Conservation (phyloP, 2,113 vertebrate species). For the Corythaeola cristata region DNA sequence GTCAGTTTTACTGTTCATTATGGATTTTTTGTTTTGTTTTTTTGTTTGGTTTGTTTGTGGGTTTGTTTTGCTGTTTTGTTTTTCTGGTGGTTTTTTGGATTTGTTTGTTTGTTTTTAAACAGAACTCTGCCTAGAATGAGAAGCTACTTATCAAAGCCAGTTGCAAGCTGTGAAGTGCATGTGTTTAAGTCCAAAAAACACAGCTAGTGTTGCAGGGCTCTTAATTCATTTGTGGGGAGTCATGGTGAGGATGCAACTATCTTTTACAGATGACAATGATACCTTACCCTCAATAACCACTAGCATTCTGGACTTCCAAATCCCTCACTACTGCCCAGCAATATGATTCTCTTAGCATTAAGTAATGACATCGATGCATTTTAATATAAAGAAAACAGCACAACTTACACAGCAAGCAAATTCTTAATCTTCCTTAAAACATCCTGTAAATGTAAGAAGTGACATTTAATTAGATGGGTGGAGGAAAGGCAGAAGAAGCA, state of each 20-base stretch:
- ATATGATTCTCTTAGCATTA: background rate
- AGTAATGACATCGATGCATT: background rate
- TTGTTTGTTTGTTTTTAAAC: background rate
- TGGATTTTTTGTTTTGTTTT: rapidly evolving
- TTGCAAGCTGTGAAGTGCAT: background rate
- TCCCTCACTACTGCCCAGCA: background rate
- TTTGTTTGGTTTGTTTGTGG: no score
- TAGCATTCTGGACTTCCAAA: background rate
- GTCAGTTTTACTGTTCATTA: background rate
- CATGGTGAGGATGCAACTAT: background rate
- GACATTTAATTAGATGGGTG: background rate
- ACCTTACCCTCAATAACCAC: background rate
- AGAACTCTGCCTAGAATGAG: background rate
- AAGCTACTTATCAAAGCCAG: background rate
- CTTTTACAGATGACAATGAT: background rate
- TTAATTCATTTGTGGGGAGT: background rate
- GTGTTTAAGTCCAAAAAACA: background rate
- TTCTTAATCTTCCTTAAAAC: background rate
- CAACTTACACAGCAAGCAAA: background rate
- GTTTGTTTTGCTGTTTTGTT: no score
- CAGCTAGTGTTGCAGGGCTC: background rate
- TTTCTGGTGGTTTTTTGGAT: no score
- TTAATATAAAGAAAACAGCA: background rate
- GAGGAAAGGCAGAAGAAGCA: background rate
- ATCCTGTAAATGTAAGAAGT: background rate